phyloP scores from a whole-genome alignment of 2,888 invertebrate species.

The Epistrophe eligans region DNA sequence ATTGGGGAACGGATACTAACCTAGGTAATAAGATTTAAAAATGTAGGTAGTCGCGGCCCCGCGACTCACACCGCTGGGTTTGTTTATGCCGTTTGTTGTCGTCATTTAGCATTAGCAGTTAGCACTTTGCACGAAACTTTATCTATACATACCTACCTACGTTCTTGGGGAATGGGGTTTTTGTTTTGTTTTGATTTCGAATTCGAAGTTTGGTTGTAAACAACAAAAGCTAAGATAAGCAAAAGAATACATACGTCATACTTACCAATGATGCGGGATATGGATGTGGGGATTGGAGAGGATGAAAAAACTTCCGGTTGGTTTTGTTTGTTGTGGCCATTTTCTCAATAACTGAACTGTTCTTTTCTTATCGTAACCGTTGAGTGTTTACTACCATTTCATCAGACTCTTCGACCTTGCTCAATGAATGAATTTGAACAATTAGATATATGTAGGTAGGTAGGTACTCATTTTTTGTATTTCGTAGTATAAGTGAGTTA shows the following conservation, averaged over 20 bases:
- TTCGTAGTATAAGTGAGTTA: too few species aligned
- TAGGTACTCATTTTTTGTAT: too few species aligned
- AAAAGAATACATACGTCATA: background rate
- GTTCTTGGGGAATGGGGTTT: background rate
- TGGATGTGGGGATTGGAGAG: background rate
- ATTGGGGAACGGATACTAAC: conserved; percentile 2
- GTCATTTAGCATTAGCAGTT: conserved; percentile 24
- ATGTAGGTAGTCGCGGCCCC: background rate
- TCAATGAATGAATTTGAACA: background rate
- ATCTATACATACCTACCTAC: background rate
- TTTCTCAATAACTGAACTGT: background rate
- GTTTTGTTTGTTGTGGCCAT: background rate
- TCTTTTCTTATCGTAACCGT: background rate
- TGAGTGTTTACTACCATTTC: background rate
- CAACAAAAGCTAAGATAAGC: conserved; percentile 8
- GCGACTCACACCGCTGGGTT: too few species aligned
- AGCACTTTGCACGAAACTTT: background rate
- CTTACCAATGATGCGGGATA: background rate
- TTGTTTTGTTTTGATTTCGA: conserved; percentile 61
- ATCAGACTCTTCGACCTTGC: background rate
- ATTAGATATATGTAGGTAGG: too few species aligned
- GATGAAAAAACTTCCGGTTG: conserved; percentile 1
- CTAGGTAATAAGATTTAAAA: background rate
- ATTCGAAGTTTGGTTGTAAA: conserved; percentile 39
- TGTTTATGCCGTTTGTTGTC: conserved; percentile 33